Evolutionary conservation across 2,113 vertebrate genomes (phyloP).

Genomic region (Mus pahari): DNA sequence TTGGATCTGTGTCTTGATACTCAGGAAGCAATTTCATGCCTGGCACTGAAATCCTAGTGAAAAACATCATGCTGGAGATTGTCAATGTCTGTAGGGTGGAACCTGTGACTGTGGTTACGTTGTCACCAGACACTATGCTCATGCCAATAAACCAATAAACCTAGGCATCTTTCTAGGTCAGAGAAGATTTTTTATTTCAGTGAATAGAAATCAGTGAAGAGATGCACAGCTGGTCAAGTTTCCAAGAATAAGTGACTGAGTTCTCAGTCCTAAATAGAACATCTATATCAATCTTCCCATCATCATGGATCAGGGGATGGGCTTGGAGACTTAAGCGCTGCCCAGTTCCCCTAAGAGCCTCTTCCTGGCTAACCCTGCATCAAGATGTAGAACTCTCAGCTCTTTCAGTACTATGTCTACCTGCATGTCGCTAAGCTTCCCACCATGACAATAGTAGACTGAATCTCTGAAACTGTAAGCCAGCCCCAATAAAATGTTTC

Average conservation of each 20-base stretch:
- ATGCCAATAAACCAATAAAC: neutral
- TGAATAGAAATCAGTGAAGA: neutral
- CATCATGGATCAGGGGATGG: neutral
- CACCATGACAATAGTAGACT: no score
- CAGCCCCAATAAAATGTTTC: no score
- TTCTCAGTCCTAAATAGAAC: neutral
- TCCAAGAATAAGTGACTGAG: neutral
- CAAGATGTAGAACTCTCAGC: no score
- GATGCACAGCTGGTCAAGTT: neutral
- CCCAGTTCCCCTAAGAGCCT: no score
- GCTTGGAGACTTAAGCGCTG: no score
- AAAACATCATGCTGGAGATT: neutral
- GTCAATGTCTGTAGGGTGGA: neutral
- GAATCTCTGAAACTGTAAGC: no score
- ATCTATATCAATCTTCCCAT: neutral
- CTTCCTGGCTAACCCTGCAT: no score
- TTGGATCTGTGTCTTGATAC: no score
- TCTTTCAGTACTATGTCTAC: no score
- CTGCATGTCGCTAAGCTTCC: no score
- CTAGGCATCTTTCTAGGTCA: neutral
- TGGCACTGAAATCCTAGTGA: neutral
- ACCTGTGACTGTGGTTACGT: neutral
- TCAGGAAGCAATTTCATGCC: no score
- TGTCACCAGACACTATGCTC: neutral
- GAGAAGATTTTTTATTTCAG: neutral